These are phyloP conservation scores for Drosophila mulleri DNA, from an alignment of 2,888 invertebrate genomes.

Conservation along the genomic window DNA sequence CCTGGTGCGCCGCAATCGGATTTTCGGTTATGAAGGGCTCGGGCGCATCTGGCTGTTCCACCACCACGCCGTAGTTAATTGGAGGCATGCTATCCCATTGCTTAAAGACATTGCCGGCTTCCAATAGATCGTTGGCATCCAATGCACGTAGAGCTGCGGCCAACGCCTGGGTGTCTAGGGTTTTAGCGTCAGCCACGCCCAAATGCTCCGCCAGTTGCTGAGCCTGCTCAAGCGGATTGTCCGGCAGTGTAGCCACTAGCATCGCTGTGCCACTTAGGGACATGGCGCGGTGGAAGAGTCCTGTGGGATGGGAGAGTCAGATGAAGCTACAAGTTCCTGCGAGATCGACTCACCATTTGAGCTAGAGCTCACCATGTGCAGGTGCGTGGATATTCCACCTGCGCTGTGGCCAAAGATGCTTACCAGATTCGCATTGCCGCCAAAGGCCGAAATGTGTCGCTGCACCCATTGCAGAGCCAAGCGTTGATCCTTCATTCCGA, in stretches of 20 bases:
- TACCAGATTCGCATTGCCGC: conserved; percentile 84
- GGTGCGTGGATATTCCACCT: conserved; percentile 85
- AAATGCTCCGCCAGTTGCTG: conserved; percentile 78
- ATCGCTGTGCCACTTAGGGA: conserved; percentile 84
- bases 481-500: conserved; percentile 85
- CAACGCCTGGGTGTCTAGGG: conserved; percentile 69
- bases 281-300: conserved; percentile 85
- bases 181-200: conserved; percentile 75
- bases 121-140: conserved; percentile 80
- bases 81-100: conserved; percentile 85
- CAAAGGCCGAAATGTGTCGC: conserved; percentile 84
- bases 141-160: conserved; percentile 83
- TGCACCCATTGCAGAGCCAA: conserved; percentile 85
- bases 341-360: conserved; percentile 78
- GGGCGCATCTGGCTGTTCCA: conserved; percentile 80
- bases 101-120: conserved; percentile 84
- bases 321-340: fast-evolving
- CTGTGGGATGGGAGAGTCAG: conserved; percentile 36
- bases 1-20: conserved; percentile 83
- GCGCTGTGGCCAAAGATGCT: conserved; percentile 86
- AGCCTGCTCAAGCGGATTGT: conserved; percentile 76
- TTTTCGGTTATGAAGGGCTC: conserved; percentile 85
- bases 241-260: conserved; percentile 48
- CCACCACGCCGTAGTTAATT: conserved; percentile 82
- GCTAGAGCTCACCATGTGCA: conserved; percentile 84